Evolutionary conservation across 2,888 invertebrate species (phyloP).

Genomic region (Baronia brevicornis): DNA sequence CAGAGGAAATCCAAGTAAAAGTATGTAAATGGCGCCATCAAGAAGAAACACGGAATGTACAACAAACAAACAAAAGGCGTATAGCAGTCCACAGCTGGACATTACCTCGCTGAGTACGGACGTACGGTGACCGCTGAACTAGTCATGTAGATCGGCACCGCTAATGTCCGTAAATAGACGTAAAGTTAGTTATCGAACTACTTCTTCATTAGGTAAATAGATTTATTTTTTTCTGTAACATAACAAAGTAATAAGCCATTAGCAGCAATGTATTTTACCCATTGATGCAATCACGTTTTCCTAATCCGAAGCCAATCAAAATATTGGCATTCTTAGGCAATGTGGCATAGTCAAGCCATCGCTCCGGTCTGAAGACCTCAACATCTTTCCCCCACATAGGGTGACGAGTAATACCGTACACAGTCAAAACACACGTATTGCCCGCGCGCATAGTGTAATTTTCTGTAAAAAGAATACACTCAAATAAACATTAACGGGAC

Average conservation of each 20-base stretch:
- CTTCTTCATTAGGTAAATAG: background rate
- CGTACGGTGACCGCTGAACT: too few relatives aligned
- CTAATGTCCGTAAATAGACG: too few relatives aligned
- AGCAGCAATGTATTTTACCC: conserved; percentile 26
- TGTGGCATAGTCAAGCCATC: conserved; percentile 38
- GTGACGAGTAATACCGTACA: conserved; percentile 41
- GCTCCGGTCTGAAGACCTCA: conserved; percentile 41
- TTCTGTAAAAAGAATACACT: conserved; percentile 30
- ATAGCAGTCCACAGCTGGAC: too few relatives aligned
- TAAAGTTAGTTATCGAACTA: background rate
- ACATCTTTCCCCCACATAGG: conserved; percentile 45
- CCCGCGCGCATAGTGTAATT: conserved; percentile 42
- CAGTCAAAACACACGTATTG: conserved; percentile 35
- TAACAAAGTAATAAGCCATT: conserved; percentile 1
- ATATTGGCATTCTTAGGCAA: conserved; percentile 37
- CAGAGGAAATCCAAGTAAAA: too few relatives aligned
- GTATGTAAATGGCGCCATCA: too few relatives aligned
- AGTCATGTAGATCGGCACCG: too few relatives aligned
- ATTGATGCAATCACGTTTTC: conserved; percentile 44
- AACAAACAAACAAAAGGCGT: too few relatives aligned
- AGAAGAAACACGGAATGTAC: too few relatives aligned
- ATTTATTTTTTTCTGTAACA: background rate
- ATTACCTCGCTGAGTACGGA: too few relatives aligned
- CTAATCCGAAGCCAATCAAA: conserved; percentile 43
- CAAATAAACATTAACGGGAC: too few relatives aligned